These are phyloP conservation scores for Lycia hirtaria DNA, from an alignment of 2,888 invertebrate genomes.

Conservation along the genomic window DNA sequence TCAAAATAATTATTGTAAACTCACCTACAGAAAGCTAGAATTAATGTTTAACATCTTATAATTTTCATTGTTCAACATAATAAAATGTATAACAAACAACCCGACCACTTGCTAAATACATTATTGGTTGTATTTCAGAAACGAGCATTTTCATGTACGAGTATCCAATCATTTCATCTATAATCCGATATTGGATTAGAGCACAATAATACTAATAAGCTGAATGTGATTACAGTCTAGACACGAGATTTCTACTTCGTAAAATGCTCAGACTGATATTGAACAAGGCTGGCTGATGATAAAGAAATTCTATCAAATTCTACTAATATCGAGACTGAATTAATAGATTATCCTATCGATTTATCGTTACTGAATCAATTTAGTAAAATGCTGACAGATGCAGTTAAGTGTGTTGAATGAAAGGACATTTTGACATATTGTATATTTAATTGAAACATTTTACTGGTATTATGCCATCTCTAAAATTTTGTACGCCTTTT, in stretches of 20 bases:
- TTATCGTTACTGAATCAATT: neutral
- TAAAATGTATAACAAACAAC: neutral
- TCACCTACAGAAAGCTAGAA: too few relatives aligned
- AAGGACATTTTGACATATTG: neutral
- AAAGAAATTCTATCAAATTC: slow-evolving; percentile 4
- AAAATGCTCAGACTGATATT: neutral
- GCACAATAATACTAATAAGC: slow-evolving; percentile 12
- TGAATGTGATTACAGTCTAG: slow-evolving; percentile 12
- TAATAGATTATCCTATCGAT: neutral
- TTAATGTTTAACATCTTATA: too few relatives aligned
- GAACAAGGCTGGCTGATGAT: slow-evolving; percentile 3
- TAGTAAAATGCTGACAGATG: neutral
- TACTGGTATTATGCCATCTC: too few relatives aligned
- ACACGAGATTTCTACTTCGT: slow-evolving; percentile 2
- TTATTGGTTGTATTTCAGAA: neutral
- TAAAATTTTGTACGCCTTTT: too few relatives aligned
- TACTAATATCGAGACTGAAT: neutral
- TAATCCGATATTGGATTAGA: slow-evolving; percentile 9
- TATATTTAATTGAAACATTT: too few relatives aligned
- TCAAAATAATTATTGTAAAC: too few relatives aligned
- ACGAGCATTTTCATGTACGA: neutral
- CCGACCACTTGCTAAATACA: neutral
- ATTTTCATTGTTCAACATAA: too few relatives aligned
- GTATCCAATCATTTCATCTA: slow-evolving; percentile 1
- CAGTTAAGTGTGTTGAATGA: neutral